phyloP scores from a whole-genome alignment of 2,888 invertebrate genomes.

The Cryptus armator region DNA sequence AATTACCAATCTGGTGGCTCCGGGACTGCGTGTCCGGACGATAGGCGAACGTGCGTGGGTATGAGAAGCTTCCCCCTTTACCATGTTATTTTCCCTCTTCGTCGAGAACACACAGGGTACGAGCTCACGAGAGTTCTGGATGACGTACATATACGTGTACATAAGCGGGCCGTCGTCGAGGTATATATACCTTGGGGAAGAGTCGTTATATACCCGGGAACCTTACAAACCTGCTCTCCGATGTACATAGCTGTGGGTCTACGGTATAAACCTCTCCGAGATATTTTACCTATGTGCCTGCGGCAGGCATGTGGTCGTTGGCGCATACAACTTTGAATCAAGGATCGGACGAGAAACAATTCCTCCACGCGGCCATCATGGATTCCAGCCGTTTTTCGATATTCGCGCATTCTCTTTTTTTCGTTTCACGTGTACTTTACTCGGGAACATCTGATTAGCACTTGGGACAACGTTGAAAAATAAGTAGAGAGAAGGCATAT shows the following conservation, averaged over 20 bases:
- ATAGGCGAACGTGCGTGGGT: slow-evolving; percentile 49
- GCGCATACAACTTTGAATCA: slow-evolving; percentile 45
- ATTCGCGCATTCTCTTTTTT: slow-evolving; percentile 33
- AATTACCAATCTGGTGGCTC: slow-evolving; percentile 78
- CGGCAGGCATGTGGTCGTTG: slow-evolving; percentile 21
- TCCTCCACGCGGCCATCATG: slow-evolving; percentile 74
- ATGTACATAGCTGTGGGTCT: slow-evolving; percentile 32
- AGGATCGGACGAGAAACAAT: slow-evolving; percentile 59
- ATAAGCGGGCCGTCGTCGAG: slow-evolving; percentile 34
- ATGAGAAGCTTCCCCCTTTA: slow-evolving; percentile 28
- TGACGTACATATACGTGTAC: slow-evolving; percentile 35
- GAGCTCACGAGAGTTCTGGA: slow-evolving; percentile 37
- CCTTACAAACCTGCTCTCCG: slow-evolving; percentile 18
- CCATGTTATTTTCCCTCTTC: slow-evolving; percentile 26
- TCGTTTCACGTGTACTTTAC: slow-evolving; percentile 41
- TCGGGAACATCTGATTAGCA: slow-evolving; percentile 38
- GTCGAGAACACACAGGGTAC: slow-evolving; percentile 35
- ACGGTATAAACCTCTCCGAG: slow-evolving; percentile 32
- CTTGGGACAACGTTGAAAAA: slow-evolving; percentile 46
- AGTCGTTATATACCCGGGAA: slow-evolving; percentile 26
- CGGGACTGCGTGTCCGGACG: slow-evolving; percentile 69
- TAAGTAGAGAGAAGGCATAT: slow-evolving; percentile 23
- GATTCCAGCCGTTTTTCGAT: slow-evolving; percentile 74
- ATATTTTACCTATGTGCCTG: slow-evolving; percentile 40
- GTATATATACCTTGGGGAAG: slow-evolving; percentile 20